Percentiles rank a stretch among this genome's conserved stretches.
Evolutionary conservation across 2,888 invertebrate species (phyloP).

Genomic region (Dichetophora obliterata): DNA sequence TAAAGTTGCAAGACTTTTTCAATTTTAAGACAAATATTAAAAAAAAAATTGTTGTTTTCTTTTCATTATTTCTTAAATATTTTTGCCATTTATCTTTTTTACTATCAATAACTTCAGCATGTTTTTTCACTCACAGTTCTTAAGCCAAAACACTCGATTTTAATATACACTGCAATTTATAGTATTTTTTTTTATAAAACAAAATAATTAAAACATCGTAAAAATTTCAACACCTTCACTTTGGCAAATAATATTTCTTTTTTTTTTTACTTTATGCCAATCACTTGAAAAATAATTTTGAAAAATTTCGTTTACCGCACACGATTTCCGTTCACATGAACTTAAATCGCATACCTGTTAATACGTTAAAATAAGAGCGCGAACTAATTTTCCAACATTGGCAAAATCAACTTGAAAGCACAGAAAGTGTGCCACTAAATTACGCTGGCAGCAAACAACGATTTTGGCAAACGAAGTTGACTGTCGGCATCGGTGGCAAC

Average conservation of each 20-base stretch:
- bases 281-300: background rate
- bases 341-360: background rate
- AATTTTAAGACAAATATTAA: too few species aligned
- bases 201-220: background rate
- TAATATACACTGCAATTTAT: background rate
- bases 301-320: background rate
- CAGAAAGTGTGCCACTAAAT: background rate
- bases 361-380: conserved; percentile 23
- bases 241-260: background rate
- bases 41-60: too few species aligned
- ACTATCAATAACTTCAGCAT: too few species aligned
- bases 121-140: background rate
- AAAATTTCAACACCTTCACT: background rate
- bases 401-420: background rate
- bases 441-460: background rate
- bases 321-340: background rate
- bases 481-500: background rate
- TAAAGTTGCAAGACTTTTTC: too few species aligned
- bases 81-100: too few species aligned
- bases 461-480: conserved; percentile 3
- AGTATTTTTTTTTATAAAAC: background rate
- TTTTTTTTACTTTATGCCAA: background rate
- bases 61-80: too few species aligned
- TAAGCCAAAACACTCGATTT: background rate
- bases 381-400: conserved; percentile 16